phyloP scores from a whole-genome alignment of 1,140 invertebrate genomes.

The Zaprionus davidi region DNA sequence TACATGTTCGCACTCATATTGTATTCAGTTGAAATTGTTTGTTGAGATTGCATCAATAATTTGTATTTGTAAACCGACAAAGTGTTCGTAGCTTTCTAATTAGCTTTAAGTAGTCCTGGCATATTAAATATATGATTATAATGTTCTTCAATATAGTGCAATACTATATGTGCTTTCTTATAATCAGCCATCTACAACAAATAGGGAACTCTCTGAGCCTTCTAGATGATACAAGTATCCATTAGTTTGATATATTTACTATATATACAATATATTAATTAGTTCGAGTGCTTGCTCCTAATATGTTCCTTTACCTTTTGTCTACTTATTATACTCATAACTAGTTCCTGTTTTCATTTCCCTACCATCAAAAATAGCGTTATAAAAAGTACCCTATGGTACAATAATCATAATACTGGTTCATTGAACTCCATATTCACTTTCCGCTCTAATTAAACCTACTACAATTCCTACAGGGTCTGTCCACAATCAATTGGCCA shows the following conservation, averaged over 20 bases:
- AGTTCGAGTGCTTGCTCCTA: too few relatives aligned
- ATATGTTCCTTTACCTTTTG: not conserved
- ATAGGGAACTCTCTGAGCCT: too few relatives aligned
- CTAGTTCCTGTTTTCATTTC: not conserved
- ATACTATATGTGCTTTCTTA: too few relatives aligned
- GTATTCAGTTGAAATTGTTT: constrained; percentile 4
- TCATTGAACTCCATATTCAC: not conserved
- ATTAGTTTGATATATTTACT: too few relatives aligned
- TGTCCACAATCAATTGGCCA: not conserved
- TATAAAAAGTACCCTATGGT: too few relatives aligned
- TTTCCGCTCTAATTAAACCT: not conserved
- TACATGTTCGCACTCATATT: not conserved
- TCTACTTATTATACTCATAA: not conserved
- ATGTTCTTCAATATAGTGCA: not conserved
- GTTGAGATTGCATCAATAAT: constrained; percentile 5
- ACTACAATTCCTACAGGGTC: not conserved
- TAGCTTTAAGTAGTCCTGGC: not conserved
- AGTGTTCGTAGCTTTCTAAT: not conserved
- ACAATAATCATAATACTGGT: not conserved
- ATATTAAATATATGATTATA: not conserved
- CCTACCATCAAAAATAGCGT: too few relatives aligned
- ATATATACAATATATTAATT: too few relatives aligned
- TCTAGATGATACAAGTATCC: too few relatives aligned
- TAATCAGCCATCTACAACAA: too few relatives aligned
- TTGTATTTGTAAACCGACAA: not conserved